Percentiles rank a stretch among this genome's conserved stretches.
These are phyloP conservation scores for Gastrophryne carolinensis DNA, from an alignment of 2,797 vertebrate species.

Conservation along the genomic window DNA sequence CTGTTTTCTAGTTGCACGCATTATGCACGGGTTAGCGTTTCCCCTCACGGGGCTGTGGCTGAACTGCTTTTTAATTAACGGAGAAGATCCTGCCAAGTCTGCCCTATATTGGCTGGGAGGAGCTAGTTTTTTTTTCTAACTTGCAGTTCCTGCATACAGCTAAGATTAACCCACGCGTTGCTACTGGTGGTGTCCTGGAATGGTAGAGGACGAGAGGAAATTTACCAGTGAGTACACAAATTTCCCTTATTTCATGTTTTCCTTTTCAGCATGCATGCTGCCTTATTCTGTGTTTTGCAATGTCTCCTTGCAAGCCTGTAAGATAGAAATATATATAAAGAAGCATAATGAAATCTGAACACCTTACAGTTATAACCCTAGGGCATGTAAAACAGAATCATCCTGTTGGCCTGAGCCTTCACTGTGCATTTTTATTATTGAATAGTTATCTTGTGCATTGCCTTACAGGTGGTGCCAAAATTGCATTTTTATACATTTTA, in stretches of 20 bases:
- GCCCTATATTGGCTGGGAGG: too few relatives aligned
- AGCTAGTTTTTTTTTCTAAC: too few relatives aligned
- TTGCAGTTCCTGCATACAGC: too few relatives aligned
- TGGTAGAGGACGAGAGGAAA: too few relatives aligned
- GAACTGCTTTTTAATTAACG: too few relatives aligned
- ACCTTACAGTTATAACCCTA: conserved; percentile 56
- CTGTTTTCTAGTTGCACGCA: too few relatives aligned
- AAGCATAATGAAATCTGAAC: conserved; percentile 59
- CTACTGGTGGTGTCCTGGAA: too few relatives aligned
- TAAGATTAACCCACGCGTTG: too few relatives aligned
- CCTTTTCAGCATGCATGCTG: conserved; percentile 82
- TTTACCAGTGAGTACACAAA: too few relatives aligned
- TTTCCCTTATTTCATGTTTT: conserved; percentile 76
- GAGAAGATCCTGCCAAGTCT: too few relatives aligned
- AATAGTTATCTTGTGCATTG: conserved; percentile 60
- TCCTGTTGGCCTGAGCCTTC: conserved; percentile 57
- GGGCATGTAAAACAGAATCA: conserved; percentile 54
- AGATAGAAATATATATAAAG: conserved; percentile 48
- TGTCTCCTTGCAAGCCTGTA: conserved; percentile 58
- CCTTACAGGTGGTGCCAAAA: conserved; percentile 66
- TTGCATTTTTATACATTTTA: conserved; percentile 65
- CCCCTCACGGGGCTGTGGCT: too few relatives aligned
- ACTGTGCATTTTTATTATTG: conserved; percentile 60
- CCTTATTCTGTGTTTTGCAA: conserved; percentile 69
- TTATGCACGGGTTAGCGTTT: too few relatives aligned